Evolutionary conservation across 2,113 vertebrate species (phyloP).

Genomic region (Herpailurus yagouaroundi): DNA sequence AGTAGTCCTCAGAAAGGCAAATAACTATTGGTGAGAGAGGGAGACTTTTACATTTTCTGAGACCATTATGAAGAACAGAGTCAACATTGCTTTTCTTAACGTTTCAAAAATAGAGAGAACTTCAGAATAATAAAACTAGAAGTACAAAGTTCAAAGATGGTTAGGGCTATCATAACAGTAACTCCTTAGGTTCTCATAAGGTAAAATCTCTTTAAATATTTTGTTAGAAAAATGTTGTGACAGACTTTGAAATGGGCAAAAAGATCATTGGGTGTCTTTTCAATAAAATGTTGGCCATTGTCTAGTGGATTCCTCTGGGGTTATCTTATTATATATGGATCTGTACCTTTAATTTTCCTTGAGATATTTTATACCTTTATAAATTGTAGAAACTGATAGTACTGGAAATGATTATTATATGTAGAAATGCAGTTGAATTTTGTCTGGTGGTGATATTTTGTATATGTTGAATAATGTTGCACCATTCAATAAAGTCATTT

Average conservation of each 20-base stretch:
- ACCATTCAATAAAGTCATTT: neutral
- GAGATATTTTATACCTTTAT: neutral
- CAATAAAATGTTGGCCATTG: neutral
- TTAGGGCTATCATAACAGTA: neutral
- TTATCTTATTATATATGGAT: neutral
- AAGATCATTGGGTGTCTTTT: neutral
- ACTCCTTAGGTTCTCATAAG: neutral
- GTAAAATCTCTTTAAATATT: neutral
- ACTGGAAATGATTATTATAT: neutral
- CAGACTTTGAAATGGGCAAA: neutral
- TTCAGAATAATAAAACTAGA: neutral
- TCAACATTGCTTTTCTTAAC: neutral
- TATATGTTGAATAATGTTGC: neutral
- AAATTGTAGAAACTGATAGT: neutral
- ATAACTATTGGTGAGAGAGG: neutral
- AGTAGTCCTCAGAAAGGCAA: neutral
- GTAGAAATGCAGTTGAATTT: neutral
- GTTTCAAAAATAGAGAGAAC: neutral
- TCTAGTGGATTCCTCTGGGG: neutral
- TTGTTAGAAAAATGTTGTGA: neutral
- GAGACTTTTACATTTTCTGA: neutral
- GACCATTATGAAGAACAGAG: neutral
- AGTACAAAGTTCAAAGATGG: neutral
- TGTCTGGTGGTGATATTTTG: neutral
- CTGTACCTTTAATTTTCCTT: neutral